A percentile compares a stretch with the other conserved stretches of the same genome.
Evolutionary conservation across 64 coral and sea anemone species (phyloP).

Genomic region (Montipora efflorescens): DNA sequence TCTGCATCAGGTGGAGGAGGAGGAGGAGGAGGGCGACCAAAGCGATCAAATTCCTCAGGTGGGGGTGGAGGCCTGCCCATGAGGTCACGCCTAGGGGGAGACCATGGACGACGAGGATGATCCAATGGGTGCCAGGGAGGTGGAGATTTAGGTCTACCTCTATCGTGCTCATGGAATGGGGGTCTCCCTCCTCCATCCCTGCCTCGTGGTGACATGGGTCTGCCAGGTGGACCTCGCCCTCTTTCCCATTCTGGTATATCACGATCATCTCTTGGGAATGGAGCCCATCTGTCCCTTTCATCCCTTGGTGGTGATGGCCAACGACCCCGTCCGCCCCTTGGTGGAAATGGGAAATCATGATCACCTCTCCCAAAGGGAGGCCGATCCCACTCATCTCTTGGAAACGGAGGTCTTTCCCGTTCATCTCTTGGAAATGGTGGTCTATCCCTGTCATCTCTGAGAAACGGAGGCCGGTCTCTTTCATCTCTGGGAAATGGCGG

Average conservation of each 20-base stretch:
- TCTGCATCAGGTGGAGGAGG: constrained; percentile 65
- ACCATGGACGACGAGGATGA: background rate
- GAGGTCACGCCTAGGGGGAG: constrained; percentile 34
- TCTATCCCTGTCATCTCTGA: constrained; percentile 49
- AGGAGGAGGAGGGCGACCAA: constrained; percentile 59
- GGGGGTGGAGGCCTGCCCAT: constrained; percentile 52
- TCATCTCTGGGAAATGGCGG: constrained; percentile 33
- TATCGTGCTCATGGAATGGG: constrained; percentile 23
- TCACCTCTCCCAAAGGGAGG: constrained; percentile 24
- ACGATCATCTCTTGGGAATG: constrained; percentile 56
- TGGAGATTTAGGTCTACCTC: constrained; percentile 20
- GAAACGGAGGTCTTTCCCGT: constrained; percentile 42
- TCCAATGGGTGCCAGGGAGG: constrained; percentile 22
- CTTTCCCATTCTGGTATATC: constrained; percentile 6
- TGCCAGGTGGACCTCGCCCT: constrained; percentile 27
- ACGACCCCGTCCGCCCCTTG: constrained; percentile 13
- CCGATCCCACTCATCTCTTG: constrained; percentile 27
- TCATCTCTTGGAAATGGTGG: constrained; percentile 49
- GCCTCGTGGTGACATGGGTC: constrained; percentile 31
- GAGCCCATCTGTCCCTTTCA: constrained; percentile 21
- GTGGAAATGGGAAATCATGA: constrained; percentile 11
- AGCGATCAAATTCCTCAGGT: constrained; percentile 78
- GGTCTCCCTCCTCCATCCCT: constrained; percentile 46
- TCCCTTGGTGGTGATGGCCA: constrained; percentile 45
- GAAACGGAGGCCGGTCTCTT: background rate